Evolutionary conservation across 2,113 vertebrate genomes (phyloP).

Genomic region (Gnathonemus longibarbis): DNA sequence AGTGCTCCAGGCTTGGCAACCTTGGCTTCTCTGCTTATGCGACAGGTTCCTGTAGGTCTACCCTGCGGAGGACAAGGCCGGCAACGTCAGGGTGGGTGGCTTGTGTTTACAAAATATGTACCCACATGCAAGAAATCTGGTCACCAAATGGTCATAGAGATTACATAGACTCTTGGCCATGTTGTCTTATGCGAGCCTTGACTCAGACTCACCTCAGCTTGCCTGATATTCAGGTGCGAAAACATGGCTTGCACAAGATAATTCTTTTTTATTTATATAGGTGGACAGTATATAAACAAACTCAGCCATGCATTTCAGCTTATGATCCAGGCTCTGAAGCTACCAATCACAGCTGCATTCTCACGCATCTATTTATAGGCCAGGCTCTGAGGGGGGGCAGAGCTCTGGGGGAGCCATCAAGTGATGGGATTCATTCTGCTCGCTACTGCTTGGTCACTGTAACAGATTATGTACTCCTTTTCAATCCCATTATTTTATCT

Average conservation of each 20-base stretch:
- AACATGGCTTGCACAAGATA: not conserved
- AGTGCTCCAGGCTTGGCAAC: not conserved
- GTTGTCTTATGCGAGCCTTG: not conserved
- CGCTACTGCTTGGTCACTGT: not conserved
- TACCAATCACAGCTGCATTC: not conserved
- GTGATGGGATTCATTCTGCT: not conserved
- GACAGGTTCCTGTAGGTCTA: not conserved
- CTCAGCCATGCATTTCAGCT: not conserved
- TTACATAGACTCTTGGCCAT: not conserved
- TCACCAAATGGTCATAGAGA: not conserved
- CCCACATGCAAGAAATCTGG: not conserved
- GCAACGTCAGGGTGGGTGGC: not conserved
- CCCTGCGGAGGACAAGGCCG: not conserved
- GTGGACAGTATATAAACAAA: not conserved
- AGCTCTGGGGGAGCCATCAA: not conserved
- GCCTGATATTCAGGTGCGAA: slow-evolving; percentile 51
- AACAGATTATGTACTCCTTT: not conserved
- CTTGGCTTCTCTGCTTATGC: not conserved
- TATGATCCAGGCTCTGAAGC: not conserved
- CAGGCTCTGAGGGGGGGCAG: no score
- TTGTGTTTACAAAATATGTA: not conserved
- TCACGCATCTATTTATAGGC: not conserved
- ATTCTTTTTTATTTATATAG: not conserved
- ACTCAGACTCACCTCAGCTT: slow-evolving; percentile 1
- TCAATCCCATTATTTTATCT: not conserved